Evolutionary conservation across 2,888 invertebrate genomes (phyloP), one percentile per base, ranked within the genome.

Genomic region (Vanessa cardui): DNA sequence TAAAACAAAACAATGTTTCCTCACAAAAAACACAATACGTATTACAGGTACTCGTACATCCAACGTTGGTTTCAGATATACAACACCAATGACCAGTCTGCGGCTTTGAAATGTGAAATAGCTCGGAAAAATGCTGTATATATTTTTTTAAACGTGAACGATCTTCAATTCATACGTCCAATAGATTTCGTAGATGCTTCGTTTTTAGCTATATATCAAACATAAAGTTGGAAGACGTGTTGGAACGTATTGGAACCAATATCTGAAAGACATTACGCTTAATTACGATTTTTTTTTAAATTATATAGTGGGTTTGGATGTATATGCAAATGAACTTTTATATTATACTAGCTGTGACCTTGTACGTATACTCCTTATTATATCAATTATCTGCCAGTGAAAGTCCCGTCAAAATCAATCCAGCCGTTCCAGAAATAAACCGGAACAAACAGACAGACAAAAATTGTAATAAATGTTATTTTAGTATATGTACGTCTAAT

Each of bases 141-240:
- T 50, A 26, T 52, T 52, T 52, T 50, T 52, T 26, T 18, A 49
- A 21, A 20, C 9, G 20, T 16, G 52, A 26, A 20, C 52, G 52
- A 52, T 52, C 26, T 52, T 9, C 52, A 52, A 49, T 52, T 52
- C 52, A 52, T 52, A 52, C 52, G 52, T 20, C 26, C 52, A 52
- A 52, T 52, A 52, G 52, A 52, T 52, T 52, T 52, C 49, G 52
- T 26, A n/a, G n/a, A 16, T 16, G 26, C 52, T 52, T 15, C 5
- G 52, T 52, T 52, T 49, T 49, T 12, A 39, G 18, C 52, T 21
- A 15, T 26, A 5, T 26, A 26, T 52, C 21, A 52, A 26, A 52
- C 15, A 26, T 26, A 26, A 5, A 15, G 9, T 12, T 4, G 15
- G 15, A 52, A 3, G 16, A 52, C 26, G 26, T 52, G 26, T 26